phyloP scores from a whole-genome alignment of 2,888 invertebrate species.

The Phania funesta region DNA sequence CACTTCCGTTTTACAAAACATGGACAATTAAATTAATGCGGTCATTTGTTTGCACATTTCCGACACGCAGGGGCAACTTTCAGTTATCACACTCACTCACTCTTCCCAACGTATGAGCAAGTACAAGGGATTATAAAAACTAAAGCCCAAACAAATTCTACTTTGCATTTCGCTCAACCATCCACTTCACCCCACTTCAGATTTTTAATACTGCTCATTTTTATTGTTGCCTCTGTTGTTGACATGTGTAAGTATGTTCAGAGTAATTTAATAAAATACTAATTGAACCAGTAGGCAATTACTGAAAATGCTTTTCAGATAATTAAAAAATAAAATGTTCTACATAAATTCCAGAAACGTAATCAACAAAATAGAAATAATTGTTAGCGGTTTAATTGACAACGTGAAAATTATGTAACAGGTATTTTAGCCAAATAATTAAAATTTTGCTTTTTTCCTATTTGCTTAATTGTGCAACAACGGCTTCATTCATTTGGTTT shows the following conservation, averaged over 20 bases:
- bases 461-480: slow-evolving; percentile 21
- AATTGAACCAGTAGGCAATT: slow-evolving; percentile 58
- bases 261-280: slow-evolving; percentile 44
- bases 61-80: slow-evolving; percentile 53
- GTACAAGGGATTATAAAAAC: neutral
- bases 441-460: neutral
- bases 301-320: slow-evolving; percentile 44
- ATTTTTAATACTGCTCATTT: neutral
- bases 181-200: neutral
- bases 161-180: too few species aligned
- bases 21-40: slow-evolving; percentile 52
- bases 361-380: neutral
- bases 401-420: slow-evolving; percentile 11
- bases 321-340: slow-evolving; percentile 20
- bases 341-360: neutral
- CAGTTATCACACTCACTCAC: neutral
- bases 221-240: slow-evolving; percentile 27
- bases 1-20: slow-evolving; percentile 54
- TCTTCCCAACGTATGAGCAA: neutral
- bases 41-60: slow-evolving; percentile 58
- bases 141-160: neutral
- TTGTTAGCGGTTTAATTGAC: neutral
- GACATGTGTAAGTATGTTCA: slow-evolving; percentile 38
- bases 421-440: neutral
- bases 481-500: neutral